phyloP scores from a whole-genome alignment of 1,140 invertebrate genomes.

The Hesperophylax magnus region DNA sequence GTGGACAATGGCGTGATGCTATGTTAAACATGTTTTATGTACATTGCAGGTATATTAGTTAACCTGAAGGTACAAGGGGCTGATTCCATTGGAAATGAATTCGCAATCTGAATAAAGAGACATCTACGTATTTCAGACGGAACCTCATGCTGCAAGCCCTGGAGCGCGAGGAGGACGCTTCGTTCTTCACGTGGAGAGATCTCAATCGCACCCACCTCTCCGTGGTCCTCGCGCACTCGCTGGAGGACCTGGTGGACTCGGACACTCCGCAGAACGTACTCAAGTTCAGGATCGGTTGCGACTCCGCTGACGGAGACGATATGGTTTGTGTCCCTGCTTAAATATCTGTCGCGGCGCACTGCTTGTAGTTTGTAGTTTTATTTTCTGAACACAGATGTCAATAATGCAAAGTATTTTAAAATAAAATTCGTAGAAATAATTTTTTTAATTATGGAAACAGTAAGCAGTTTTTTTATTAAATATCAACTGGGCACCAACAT shows the following conservation, averaged over 20 bases:
- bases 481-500: too few relatives aligned
- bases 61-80: too few relatives aligned
- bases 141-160: conserved; percentile 80
- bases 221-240: conserved; percentile 78
- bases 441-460: too few relatives aligned
- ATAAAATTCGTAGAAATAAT: neutral
- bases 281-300: conserved; percentile 82
- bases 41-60: too few relatives aligned
- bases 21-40: too few relatives aligned
- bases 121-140: conserved; percentile 63
- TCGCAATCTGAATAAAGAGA: too few relatives aligned
- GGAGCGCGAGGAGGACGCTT: conserved; percentile 80
- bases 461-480: too few relatives aligned
- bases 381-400: neutral
- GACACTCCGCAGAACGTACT: conserved; percentile 85
- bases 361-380: neutral
- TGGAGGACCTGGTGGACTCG: conserved; percentile 85
- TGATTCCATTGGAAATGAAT: too few relatives aligned
- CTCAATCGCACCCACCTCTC: conserved; percentile 82
- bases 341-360: neutral
- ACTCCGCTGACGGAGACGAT: conserved; percentile 74
- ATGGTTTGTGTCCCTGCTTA: conserved; percentile 62
- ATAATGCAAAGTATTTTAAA: neutral
- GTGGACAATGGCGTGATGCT: too few relatives aligned
- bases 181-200: conserved; percentile 79